Evolutionary conservation across 2,113 vertebrate species (phyloP).

Genomic region (Dendrocopos noguchii): DNA sequence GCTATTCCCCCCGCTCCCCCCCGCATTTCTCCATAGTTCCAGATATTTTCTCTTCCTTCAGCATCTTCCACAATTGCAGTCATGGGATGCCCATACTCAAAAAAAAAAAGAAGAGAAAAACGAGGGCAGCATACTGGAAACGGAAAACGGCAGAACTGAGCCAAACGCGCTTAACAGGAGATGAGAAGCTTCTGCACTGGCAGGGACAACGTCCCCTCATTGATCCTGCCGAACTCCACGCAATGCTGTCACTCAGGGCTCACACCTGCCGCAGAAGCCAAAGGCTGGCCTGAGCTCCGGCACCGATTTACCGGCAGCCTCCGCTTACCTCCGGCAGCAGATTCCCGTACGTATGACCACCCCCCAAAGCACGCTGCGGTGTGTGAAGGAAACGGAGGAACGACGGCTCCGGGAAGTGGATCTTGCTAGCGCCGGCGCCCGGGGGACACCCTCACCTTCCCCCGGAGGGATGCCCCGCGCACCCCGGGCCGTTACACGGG

Average conservation of each 20-base stretch:
- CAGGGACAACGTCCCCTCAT: not conserved
- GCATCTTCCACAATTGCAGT: not conserved
- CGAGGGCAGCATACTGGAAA: rapidly evolving
- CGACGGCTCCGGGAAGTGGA: not conserved
- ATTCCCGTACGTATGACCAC: not conserved
- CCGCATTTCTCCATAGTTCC: not conserved
- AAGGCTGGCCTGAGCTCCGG: not conserved
- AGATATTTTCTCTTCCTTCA: not conserved
- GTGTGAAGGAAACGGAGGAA: too few relatives aligned
- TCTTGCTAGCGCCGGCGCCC: not conserved
- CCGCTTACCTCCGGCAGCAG: not conserved
- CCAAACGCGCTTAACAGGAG: rapidly evolving
- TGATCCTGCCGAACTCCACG: not conserved
- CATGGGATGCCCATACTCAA: not conserved
- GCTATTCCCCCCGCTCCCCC: too few relatives aligned
- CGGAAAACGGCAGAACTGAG: not conserved
- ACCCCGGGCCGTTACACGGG: not conserved
- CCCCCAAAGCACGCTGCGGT: not conserved
- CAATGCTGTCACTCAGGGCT: not conserved
- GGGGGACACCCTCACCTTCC: conserved; percentile 3
- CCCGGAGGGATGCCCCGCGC: not conserved
- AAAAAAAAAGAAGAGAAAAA: not conserved
- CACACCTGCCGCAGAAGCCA: not conserved
- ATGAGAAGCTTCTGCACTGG: not conserved
- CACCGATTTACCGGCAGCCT: not conserved